Evolutionary conservation across 1,140 invertebrate species (phyloP).

Genomic region (Batillaria attramentaria): DNA sequence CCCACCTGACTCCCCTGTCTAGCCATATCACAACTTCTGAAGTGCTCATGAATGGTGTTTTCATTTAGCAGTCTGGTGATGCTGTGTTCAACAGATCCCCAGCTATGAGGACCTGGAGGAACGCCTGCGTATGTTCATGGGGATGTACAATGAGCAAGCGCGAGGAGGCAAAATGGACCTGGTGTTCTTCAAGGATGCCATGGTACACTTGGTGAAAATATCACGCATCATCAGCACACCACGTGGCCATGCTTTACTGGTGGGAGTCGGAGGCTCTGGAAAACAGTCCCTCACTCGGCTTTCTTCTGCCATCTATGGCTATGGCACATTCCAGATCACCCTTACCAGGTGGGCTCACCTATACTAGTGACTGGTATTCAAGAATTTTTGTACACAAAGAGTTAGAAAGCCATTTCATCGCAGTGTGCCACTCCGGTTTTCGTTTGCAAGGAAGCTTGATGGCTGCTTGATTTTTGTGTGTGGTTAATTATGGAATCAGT

Average conservation of each 20-base stretch:
- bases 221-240: slow-evolving; percentile 94
- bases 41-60: not conserved
- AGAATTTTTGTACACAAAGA: too few species aligned
- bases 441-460: not conserved
- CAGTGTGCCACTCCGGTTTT: too few species aligned
- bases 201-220: slow-evolving; percentile 79
- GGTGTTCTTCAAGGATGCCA: slow-evolving; percentile 92
- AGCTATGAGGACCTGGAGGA: slow-evolving; percentile 83
- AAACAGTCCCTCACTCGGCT: slow-evolving; percentile 70
- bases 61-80: not conserved
- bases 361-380: too few species aligned
- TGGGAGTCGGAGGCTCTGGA: slow-evolving; percentile 71
- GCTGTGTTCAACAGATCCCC: too few species aligned
- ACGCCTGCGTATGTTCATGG: slow-evolving; percentile 90
- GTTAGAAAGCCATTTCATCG: too few species aligned
- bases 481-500: not conserved
- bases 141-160: slow-evolving; percentile 96
- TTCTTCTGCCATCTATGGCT: slow-evolving; percentile 68
- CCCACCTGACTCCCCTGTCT: too few species aligned
- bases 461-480: not conserved
- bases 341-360: slow-evolving; percentile 92
- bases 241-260: slow-evolving; percentile 81
- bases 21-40: too few species aligned
- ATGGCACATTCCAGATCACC: slow-evolving; percentile 79
- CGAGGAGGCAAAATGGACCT: slow-evolving; percentile 95